A percentile compares a stretch with the other conserved stretches of the same genome.
These are phyloP conservation scores for Danio rerio DNA, from an alignment of 2,113 vertebrate species.

Conservation along the genomic window DNA sequence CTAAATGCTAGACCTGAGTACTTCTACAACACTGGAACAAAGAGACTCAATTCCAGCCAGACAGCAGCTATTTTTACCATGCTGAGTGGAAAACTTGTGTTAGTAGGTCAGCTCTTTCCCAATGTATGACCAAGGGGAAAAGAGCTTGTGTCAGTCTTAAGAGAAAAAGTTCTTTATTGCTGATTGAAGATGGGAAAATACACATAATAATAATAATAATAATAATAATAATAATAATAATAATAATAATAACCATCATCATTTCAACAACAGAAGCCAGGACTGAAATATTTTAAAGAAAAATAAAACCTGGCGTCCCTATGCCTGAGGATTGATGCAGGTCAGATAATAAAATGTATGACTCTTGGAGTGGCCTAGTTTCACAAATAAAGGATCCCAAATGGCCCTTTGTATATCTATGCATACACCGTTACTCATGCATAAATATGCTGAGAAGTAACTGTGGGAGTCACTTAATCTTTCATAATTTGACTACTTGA, in stretches of 20 bases:
- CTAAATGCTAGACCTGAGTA: neutral
- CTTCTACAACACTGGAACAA: neutral
- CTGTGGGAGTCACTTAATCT: neutral
- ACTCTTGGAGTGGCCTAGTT: constrained; percentile 30
- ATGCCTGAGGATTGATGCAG: neutral
- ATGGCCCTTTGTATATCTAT: neutral
- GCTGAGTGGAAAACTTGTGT: neutral
- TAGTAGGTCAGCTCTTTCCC: neutral
- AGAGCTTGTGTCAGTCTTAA: neutral
- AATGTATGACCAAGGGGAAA: neutral
- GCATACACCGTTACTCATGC: neutral
- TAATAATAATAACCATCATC: neutral
- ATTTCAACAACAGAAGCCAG: neutral
- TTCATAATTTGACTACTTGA: neutral
- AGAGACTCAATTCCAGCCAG: neutral
- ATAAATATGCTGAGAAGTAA: neutral
- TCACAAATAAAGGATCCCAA: neutral
- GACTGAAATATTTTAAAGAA: neutral
- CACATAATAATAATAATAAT: neutral
- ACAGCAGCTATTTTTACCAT: constrained; percentile 10
- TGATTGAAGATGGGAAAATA: neutral
- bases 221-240: neutral
- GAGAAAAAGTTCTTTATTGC: neutral
- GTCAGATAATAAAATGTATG: constrained; percentile 7
- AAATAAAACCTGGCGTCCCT: neutral